Base-by-base conservation (phyloP, 2,888 invertebrate genomes). In the Myathropa florea region DNA sequence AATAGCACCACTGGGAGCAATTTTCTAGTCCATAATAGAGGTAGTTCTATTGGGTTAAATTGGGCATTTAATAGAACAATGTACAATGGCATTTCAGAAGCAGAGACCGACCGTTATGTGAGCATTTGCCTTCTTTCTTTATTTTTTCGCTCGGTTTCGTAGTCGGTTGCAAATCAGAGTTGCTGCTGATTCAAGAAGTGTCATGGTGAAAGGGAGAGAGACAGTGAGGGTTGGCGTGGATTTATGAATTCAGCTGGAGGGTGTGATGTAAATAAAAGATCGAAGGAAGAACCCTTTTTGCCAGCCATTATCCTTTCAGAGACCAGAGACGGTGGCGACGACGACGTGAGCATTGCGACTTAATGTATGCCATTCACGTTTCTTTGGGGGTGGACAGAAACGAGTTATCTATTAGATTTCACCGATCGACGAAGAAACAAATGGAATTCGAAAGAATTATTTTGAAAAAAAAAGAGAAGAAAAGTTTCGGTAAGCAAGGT, bases 11-110 rank as follows among this genome's bases (percentile, higher is more conserved):
- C 57, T 83, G 86, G 83, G 86, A 86, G 71, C 86, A 65, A 82
- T 86, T 82, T 86, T 78, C 75, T 75, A 64, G 75, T 83, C 75
- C 75, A 79, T 83, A 79, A 83, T 83, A 79, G 86, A 86, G 83
- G 83, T 86, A 86, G 78, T 86, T 83, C 71, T 83, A 79, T 79
- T 86, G 82, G 86, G 83, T 86, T 86, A 86, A 86, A 86, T 86
- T 86, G 86, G 78, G 78, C 86, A 83, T 83, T 86, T 83, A 86
- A 86, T 86, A 83, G 75, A 73, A 75, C 78, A 83, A 83, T 83
- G 83, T 83, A 86, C 82, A 75, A 83, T 83, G 75, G 75, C 61
- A 61, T 75, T 79, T 67, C 60, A 68, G 71, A 33, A 75, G 24
- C 68, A 68, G 30, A 70, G 63, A 18, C 75, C 46, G 64, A 60